Base-by-base conservation (phyloP, 2,888 invertebrate genomes). In the Digitonthophagus gazella region DNA sequence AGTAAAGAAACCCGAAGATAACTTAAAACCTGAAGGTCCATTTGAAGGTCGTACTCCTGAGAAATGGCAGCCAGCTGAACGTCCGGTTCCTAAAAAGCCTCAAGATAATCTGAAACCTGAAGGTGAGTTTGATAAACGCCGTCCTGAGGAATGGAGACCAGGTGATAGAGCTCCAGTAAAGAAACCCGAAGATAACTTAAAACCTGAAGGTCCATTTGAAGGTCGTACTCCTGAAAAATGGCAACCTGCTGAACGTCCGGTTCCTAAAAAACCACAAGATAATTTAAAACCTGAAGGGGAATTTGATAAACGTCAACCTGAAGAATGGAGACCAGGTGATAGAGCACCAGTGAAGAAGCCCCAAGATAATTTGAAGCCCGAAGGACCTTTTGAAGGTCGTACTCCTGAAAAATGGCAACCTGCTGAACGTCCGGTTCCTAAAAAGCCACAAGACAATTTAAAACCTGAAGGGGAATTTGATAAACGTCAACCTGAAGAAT, bases 21-120 rank as follows among this genome's bases (percentile, higher is more conserved):
- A 90, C 78, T 80, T 90, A 0, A 83, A 81, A 64, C 86, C 88
- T 0, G 90, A 89, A 77, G 90, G 90, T 0, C 87, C 88, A 0
- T 76, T 74, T 65, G 81, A 81, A 19, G 77, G 71, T 69, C 75
- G 77, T 0, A 68, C 71, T 66, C 83, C 81, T 0, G 79, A 80
- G 28, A 67, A 75, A 71, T 84, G 80, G 84, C 77, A 74, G 14
- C 73, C 86, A 84, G 0, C 77, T 18, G 86, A 86, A 19, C 78
- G 86, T 68, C 77, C 80, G 0, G 74, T 78, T 20, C 77, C 76
- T 3, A 83, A 77, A 69, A 80, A 75, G 64, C 85, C 84, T 0
- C 74, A 81, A 58, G 85, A 86, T 86, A 87, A 88, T 76, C 77
- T 88, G 8, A 81, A 82, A 67, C 84, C 86, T 6, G 84, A 84